phyloP scores from a whole-genome alignment of 2,797 vertebrate species.

The Betta splendens region DNA sequence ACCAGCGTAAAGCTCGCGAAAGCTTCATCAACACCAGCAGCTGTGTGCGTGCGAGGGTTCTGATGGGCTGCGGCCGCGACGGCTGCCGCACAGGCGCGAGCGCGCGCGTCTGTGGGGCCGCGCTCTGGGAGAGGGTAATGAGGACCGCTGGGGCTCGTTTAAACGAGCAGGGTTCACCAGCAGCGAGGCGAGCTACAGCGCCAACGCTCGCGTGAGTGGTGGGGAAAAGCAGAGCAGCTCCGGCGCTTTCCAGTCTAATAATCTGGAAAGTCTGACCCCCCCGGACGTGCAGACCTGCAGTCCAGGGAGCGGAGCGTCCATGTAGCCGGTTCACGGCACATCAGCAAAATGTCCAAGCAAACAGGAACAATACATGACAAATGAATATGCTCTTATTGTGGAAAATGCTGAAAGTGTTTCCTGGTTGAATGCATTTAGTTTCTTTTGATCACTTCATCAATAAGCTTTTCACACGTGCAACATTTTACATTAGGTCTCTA shows the following conservation, averaged over 20 bases:
- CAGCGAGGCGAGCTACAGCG: conserved; percentile 63
- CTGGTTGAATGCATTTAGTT: too few species aligned
- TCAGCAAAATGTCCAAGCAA: too few species aligned
- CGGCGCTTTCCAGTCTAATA: conserved; percentile 43
- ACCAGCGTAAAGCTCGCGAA: conserved; percentile 38
- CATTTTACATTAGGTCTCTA: too few species aligned
- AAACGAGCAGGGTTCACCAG: conserved; percentile 74
- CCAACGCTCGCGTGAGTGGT: conserved; percentile 30
- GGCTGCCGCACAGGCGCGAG: conserved; percentile 15
- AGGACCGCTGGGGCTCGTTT: conserved; percentile 82
- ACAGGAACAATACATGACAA: too few species aligned
- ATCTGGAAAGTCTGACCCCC: conserved; percentile 31
- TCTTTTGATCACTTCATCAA: too few species aligned
- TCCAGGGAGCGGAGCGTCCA: conserved; percentile 5
- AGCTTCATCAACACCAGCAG: conserved; percentile 56
- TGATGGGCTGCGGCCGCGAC: conserved; percentile 18
- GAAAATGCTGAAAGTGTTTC: too few species aligned
- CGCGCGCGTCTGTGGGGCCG: conserved; percentile 23
- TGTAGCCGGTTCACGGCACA: conserved; percentile 8
- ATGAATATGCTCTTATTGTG: too few species aligned
- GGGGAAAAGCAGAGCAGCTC: conserved; percentile 30
- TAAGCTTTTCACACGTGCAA: too few species aligned
- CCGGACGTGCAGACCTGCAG: background rate
- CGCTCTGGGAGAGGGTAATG: conserved; percentile 79
- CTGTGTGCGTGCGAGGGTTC: conserved; percentile 32